Evolutionary conservation across 2,888 invertebrate genomes (phyloP).

Genomic region (Meganola albula): DNA sequence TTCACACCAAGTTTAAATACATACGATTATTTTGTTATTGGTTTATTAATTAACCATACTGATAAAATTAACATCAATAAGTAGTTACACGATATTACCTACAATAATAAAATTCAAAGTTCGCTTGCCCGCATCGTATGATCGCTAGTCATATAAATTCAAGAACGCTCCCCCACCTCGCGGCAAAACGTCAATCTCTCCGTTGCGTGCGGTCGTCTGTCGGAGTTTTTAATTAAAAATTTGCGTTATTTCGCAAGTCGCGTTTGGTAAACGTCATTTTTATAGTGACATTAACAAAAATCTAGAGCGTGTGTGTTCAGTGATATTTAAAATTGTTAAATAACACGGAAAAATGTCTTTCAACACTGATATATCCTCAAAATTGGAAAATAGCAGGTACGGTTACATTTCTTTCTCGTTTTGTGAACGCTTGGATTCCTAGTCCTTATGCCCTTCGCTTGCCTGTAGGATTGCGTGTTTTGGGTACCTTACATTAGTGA

Average conservation of each 20-base stretch:
- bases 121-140: slow-evolving; percentile 69
- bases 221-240: slow-evolving; percentile 38
- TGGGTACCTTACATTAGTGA: slow-evolving; percentile 28
- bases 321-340: slow-evolving; percentile 69
- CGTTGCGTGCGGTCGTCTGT: slow-evolving; percentile 49
- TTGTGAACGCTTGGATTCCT: slow-evolving; percentile 22
- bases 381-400: slow-evolving; percentile 77
- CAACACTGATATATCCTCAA: slow-evolving; percentile 70
- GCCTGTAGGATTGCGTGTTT: slow-evolving; percentile 29
- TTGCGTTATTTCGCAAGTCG: slow-evolving; percentile 59
- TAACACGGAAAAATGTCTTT: slow-evolving; percentile 74
- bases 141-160: slow-evolving; percentile 72
- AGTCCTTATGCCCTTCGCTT: slow-evolving; percentile 38
- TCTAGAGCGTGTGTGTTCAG: slow-evolving; percentile 69
- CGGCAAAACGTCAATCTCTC: slow-evolving; percentile 62
- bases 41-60: slow-evolving; percentile 31
- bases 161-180: slow-evolving; percentile 63
- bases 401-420: too few relatives aligned
- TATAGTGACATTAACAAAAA: slow-evolving; percentile 55
- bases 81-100: slow-evolving; percentile 31
- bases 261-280: slow-evolving; percentile 52
- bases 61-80: slow-evolving; percentile 35
- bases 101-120: slow-evolving; percentile 53
- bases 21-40: too few relatives aligned
- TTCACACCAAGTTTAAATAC: too few relatives aligned